Percentiles rank a stretch among this genome's conserved stretches.
These are phyloP conservation scores for Gymnocheta viridis DNA, from an alignment of 2,888 invertebrate species.

Conservation along the genomic window DNA sequence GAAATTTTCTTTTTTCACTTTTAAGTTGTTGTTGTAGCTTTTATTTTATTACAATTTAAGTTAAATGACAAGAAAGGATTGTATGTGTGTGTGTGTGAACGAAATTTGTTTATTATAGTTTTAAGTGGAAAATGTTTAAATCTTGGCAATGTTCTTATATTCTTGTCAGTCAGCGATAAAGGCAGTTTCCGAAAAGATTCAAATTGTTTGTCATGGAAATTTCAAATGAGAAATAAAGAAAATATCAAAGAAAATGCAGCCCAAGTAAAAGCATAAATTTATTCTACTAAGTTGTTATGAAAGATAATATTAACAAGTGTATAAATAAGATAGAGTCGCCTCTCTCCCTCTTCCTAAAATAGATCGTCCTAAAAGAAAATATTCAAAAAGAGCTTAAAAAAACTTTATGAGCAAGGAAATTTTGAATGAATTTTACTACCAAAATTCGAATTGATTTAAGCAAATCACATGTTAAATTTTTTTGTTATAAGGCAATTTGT, in stretches of 20 bases:
- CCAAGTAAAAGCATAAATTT: background rate
- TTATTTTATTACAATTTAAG: slow-evolving; percentile 19
- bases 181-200: background rate
- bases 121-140: slow-evolving; percentile 18
- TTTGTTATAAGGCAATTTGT: no score
- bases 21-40: slow-evolving; percentile 2
- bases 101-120: slow-evolving; percentile 10
- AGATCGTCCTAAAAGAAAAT: no score
- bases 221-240: background rate
- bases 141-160: background rate
- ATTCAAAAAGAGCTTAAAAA: no score
- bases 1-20: slow-evolving; percentile 38
- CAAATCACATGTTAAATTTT: no score
- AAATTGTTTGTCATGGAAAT: background rate
- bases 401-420: no score
- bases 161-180: background rate
- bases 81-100: background rate
- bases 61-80: background rate
- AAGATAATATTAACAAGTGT: no score
- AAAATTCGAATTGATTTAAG: no score
- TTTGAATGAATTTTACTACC: no score
- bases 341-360: no score
- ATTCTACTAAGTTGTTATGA: no score
- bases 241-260: background rate
- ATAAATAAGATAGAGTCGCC: no score